A percentile compares a stretch with the other conserved stretches of the same genome.
Conservation (phyloP, 2,888 invertebrate genomes). For the Taphrorychus bicolor region DNA sequence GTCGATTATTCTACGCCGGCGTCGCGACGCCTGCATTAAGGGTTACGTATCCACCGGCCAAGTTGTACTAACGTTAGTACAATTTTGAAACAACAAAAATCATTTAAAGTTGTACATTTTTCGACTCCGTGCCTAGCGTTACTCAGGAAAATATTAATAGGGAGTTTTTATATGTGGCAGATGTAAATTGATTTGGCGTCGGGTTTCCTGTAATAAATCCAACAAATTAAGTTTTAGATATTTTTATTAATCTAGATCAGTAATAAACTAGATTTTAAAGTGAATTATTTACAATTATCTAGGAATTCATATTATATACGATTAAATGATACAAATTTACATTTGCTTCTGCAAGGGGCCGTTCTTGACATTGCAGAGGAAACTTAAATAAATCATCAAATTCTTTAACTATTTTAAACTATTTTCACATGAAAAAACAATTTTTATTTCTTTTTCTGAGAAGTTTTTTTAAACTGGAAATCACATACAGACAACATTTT, state of each 20-base stretch:
- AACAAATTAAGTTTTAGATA: slow-evolving; percentile 4
- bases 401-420: slow-evolving; percentile 43
- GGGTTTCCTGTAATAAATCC: not conserved
- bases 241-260: slow-evolving; percentile 43
- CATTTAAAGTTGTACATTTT: too few species aligned
- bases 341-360: slow-evolving; percentile 36
- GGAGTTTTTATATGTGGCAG: not conserved
- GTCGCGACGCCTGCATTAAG: slow-evolving; percentile 39
- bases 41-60: too few species aligned
- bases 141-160: not conserved
- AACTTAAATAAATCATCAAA: slow-evolving; percentile 44
- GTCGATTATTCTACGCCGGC: slow-evolving; percentile 16
- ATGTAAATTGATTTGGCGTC: not conserved
- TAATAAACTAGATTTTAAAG: slow-evolving; percentile 47
- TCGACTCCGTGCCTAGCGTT: too few species aligned
- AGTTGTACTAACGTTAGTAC: not conserved
- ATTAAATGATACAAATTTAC: slow-evolving; percentile 48
- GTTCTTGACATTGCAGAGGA: slow-evolving; percentile 40
- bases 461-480: slow-evolving; percentile 18
- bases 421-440: slow-evolving; percentile 31
- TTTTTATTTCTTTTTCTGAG: slow-evolving; percentile 10
- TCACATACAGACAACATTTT: slow-evolving; percentile 10
- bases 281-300: slow-evolving; percentile 47
- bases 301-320: slow-evolving; percentile 41
- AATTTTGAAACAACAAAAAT: not conserved